phyloP scores from a whole-genome alignment of 1,140 invertebrate species.

The Bombus cullumanus region DNA sequence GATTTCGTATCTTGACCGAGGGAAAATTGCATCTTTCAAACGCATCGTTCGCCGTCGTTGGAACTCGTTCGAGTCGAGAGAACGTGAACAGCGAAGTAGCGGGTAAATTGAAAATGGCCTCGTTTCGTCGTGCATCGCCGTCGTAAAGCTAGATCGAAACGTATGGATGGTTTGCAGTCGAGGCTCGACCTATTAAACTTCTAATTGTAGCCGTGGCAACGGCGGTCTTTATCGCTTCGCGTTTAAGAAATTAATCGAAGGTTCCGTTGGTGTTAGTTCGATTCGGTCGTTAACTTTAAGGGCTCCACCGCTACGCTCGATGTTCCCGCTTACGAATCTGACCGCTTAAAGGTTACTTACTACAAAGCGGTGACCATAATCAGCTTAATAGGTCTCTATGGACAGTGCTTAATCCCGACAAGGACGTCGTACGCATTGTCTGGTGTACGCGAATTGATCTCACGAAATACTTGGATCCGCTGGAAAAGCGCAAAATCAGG shows the following conservation, averaged over 20 bases:
- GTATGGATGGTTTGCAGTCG: background rate
- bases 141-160: background rate
- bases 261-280: background rate
- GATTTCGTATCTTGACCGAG: background rate
- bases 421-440: conserved; percentile 36
- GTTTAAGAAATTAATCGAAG: background rate
- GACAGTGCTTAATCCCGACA: conserved; percentile 45
- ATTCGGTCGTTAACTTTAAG: background rate
- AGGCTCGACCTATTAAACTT: background rate
- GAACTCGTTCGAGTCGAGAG: background rate
- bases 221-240: background rate
- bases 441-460: background rate
- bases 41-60: too few species aligned
- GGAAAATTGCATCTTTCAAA: background rate
- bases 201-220: background rate
- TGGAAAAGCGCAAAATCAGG: background rate
- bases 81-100: too few species aligned
- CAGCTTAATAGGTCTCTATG: conserved; percentile 53
- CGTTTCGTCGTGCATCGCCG: background rate
- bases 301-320: background rate
- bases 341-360: conserved; percentile 40
- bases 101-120: background rate
- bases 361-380: conserved; percentile 33
- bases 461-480: conserved; percentile 1
- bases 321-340: conserved; percentile 22